These are phyloP conservation scores for Zoanthus sociatus DNA, from an alignment of 92 coral and sea anemone species.

Conservation along the genomic window DNA sequence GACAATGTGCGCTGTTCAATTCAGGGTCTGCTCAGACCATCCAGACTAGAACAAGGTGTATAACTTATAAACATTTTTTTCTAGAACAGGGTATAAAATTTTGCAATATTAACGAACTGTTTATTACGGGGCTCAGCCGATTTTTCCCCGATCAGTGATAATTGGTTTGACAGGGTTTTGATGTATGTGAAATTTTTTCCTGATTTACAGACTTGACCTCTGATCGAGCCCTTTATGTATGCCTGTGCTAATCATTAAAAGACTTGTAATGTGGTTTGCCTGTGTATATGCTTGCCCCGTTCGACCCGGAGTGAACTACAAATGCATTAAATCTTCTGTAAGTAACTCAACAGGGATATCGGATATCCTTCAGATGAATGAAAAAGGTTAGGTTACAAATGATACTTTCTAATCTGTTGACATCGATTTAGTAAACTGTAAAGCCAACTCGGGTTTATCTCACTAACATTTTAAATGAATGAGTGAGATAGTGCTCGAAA, in stretches of 20 bases:
- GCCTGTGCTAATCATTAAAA: neutral
- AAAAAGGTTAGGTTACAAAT: neutral
- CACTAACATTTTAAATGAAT: neutral
- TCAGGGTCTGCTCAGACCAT: too few species aligned
- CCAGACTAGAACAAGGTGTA: too few species aligned
- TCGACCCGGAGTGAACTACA: neutral
- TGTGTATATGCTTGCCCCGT: neutral
- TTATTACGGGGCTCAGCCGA: too few species aligned
- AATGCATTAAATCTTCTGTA: neutral
- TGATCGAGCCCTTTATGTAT: neutral
- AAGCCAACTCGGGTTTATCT: neutral
- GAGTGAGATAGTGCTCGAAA: neutral
- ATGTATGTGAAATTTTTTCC: too few species aligned
- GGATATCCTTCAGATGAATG: neutral
- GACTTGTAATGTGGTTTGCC: neutral
- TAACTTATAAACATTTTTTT: too few species aligned
- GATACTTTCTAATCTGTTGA: conserved; percentile 12
- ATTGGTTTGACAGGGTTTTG: too few species aligned
- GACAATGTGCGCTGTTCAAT: too few species aligned
- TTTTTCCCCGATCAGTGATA: too few species aligned
- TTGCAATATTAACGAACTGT: too few species aligned
- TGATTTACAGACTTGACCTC: too few species aligned
- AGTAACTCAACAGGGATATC: neutral
- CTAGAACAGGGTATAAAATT: too few species aligned
- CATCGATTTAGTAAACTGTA: neutral